phyloP scores from a whole-genome alignment of 1,140 invertebrate genomes.

The Bombus picipes region DNA sequence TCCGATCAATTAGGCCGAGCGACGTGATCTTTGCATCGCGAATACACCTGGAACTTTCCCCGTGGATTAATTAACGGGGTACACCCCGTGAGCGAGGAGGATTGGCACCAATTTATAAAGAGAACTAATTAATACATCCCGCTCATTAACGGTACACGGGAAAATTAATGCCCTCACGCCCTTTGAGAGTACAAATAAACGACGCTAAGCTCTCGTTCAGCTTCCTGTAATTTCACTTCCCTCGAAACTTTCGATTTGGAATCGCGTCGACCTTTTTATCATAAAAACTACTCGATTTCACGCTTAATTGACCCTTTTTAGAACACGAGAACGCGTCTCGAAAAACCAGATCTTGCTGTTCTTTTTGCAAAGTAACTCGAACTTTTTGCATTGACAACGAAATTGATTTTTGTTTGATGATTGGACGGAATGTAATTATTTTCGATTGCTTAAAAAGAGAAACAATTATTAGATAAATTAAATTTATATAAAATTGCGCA shows the following conservation, averaged over 20 bases:
- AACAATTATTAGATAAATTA: background rate
- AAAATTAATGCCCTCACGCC: conserved; percentile 42
- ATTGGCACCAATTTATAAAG: conserved; percentile 18
- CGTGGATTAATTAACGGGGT: conserved; percentile 25
- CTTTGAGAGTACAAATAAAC: conserved; percentile 18
- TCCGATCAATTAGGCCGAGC: conserved; percentile 57
- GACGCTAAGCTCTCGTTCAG: background rate
- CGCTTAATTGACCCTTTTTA: background rate
- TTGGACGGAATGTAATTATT: background rate
- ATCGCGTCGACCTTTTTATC: background rate
- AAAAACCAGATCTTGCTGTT: background rate
- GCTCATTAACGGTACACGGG: conserved; percentile 18
- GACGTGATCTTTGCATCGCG: conserved; percentile 44
- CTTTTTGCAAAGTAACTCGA: background rate
- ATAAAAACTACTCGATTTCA: conserved; percentile 17
- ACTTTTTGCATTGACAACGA: background rate
- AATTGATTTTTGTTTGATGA: background rate
- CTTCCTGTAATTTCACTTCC: background rate
- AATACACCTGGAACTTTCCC: conserved; percentile 35
- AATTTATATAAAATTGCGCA: background rate
- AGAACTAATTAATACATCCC: conserved; percentile 37
- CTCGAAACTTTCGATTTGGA: conserved; percentile 22
- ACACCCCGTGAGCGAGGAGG: background rate
- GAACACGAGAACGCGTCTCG: too few species aligned
- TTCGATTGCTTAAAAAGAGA: background rate